Base-by-base conservation (phyloP, 1,140 invertebrate species). In the Zophobas atratus region DNA sequence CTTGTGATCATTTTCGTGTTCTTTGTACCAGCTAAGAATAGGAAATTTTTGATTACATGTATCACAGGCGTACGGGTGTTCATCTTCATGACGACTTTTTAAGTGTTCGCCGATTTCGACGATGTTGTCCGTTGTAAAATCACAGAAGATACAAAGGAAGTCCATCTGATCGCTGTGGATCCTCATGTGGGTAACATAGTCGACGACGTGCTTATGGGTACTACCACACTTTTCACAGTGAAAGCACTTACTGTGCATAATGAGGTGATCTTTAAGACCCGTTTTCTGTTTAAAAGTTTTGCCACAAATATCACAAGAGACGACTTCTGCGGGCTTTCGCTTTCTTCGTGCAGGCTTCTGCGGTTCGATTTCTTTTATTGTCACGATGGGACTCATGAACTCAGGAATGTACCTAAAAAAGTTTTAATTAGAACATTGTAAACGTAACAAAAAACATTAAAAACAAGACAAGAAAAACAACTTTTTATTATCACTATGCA, bases 201-300 rank as follows among this genome's bases (percentile, higher is more conserved):
- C 80, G 2, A 80, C 5, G 8, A 81, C 35, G 46, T 82, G 81
- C 55, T 80, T 81, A 57, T 78, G 51, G 4, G 41, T 75, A 6
- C 55, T 53, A 6, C 72, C 77, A 46, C 77, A 78, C 39, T 78
- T 70, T 41, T 80, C 79, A 53, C 81, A 82, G 60, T 78, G 56
- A 46, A 76, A 79, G 36, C 80, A 70, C 5, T 80, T 76, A 41
- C 74, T 81, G 81, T 92, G 90, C 0, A 87, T 88, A 67, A 89
- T 88, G 80, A 89, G 86, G 75, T 92, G 91, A 48, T 89, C 88
- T 60, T 89, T 89, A 2, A 92, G 82, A 20, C 80, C 76, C 48
- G n/a, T 53, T 70, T 73, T 77, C 43, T 81, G 90, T 77, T 90
- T 90, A 77, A 92, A 92, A 0, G 90, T 88, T 81, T 92, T 92